Evolutionary conservation across 2,113 vertebrate genomes (phyloP).

Genomic region (Corvus cornix): DNA sequence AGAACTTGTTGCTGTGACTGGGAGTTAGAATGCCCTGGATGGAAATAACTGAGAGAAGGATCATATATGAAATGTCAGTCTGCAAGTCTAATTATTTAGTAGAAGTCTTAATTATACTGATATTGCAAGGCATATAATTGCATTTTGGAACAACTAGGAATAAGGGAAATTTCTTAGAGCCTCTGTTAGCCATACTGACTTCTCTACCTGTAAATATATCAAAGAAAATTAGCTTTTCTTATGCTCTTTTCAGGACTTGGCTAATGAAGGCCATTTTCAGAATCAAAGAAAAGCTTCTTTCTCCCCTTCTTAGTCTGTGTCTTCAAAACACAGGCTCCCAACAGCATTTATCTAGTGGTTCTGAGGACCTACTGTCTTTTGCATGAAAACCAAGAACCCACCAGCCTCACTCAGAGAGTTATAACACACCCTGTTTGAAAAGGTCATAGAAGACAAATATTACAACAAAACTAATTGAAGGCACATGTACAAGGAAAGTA

Average conservation of each 20-base stretch:
- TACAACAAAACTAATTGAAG: constrained; percentile 37
- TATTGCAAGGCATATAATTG: not conserved
- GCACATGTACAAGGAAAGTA: constrained; percentile 29
- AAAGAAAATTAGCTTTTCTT: not conserved
- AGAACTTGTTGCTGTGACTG: not conserved
- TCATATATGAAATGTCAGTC: not conserved
- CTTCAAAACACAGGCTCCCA: not conserved
- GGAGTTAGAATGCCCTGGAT: not conserved
- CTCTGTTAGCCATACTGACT: not conserved
- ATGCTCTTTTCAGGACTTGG: not conserved
- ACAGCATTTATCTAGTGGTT: not conserved
- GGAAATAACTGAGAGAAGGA: not conserved
- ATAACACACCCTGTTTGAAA: constrained; percentile 15
- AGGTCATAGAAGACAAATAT: constrained; percentile 33
- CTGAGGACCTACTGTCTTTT: not conserved
- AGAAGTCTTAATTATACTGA: not conserved
- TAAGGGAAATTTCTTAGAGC: not conserved
- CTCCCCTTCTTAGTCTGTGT: not conserved
- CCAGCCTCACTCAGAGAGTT: not conserved
- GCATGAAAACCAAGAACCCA: not conserved
- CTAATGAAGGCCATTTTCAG: not conserved
- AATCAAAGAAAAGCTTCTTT: not conserved
- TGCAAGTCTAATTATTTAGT: not conserved
- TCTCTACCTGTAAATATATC: not conserved
- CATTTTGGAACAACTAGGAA: not conserved